Evolutionary conservation across 2,888 invertebrate genomes (phyloP), one percentile per base, ranked within the genome.

Genomic region (Erynnis tages): DNA sequence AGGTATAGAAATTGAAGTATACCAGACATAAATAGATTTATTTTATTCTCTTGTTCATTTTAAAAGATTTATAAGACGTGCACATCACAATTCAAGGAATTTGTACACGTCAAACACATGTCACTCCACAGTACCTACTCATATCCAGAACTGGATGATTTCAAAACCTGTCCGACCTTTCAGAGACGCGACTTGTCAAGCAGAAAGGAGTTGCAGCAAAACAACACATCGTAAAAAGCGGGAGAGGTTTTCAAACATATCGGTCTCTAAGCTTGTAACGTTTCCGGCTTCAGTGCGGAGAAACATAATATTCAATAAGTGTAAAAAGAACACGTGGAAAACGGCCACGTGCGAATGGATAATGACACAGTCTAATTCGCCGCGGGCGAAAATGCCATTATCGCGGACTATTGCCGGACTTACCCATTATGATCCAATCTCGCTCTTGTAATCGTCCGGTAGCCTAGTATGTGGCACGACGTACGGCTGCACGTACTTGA

Each of bases 371-470:
- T 74, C 75, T 74, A 77, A 67, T 81, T 76, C 69, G 63, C 71
- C 67, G 58, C 61, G 53, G 63, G 67, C 67, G 67, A 63, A 67
- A 62, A 67, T 68, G 66, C 56, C 53, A 66, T 63, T 63, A 63
- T 54, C 62, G 59, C 55, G 59, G 58, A 64, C 63, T 65, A 66
- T 73, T 75, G 73, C 70, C 73, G 70, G 79, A 78, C 74, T 82
- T 80, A 75, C 63, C 73, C 70, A 80, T 78, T 80, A 78, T 80
- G 82, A 84, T 82, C 73, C 76, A 82, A 84, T 80, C 76, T 77
- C 63, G 69, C 61, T 73, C 67, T 71, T 76, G 76, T 79, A 78
- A 80, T 76, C 71, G 71, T 71, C 67, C 73, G 65, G 73, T 57
- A 61, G 58, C 55, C 47, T n/a, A 54, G 65, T 66, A 73, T 81